These are phyloP conservation scores for Caenorhabditis imperialis DNA, from an alignment of 2,888 invertebrate genomes.

Conservation along the genomic window DNA sequence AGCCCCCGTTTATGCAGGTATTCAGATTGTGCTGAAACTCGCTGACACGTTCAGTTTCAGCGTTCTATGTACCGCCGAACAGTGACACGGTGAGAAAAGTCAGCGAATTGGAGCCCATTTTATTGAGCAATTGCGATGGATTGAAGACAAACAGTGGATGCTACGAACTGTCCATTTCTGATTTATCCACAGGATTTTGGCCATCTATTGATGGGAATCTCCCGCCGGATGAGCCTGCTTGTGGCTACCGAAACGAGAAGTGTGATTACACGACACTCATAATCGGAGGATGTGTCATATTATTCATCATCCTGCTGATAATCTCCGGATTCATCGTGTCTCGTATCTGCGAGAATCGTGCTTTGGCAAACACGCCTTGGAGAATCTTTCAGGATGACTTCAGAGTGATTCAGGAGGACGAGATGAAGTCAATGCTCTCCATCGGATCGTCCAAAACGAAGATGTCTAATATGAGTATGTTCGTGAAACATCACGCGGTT, in stretches of 20 bases:
- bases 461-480: slow-evolving; percentile 74
- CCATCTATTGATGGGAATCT: slow-evolving; percentile 71
- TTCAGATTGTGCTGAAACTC: no score
- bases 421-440: slow-evolving; percentile 77
- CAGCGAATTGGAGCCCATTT: slow-evolving; percentile 71
- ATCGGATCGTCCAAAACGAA: slow-evolving; percentile 75
- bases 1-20: slow-evolving; percentile 74
- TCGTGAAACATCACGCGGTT: slow-evolving; percentile 75
- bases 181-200: slow-evolving; percentile 76
- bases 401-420: slow-evolving; percentile 74
- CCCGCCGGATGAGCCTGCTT: slow-evolving; percentile 72
- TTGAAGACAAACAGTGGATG: slow-evolving; percentile 70
- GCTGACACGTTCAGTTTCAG: slow-evolving; percentile 32
- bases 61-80: slow-evolving; percentile 75
- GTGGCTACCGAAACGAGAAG: slow-evolving; percentile 73
- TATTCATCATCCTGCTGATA: slow-evolving; percentile 49
- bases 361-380: slow-evolving; percentile 73
- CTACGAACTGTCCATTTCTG: slow-evolving; percentile 71
- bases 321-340: slow-evolving; percentile 63
- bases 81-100: slow-evolving; percentile 75
- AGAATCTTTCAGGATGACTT: slow-evolving; percentile 75
- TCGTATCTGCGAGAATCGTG: slow-evolving; percentile 70
- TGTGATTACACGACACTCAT: slow-evolving; percentile 69
- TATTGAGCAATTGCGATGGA: slow-evolving; percentile 72
- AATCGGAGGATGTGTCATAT: slow-evolving; percentile 44